Conservation (phyloP, 2,113 vertebrate species). For the Chionomys nivalis region DNA sequence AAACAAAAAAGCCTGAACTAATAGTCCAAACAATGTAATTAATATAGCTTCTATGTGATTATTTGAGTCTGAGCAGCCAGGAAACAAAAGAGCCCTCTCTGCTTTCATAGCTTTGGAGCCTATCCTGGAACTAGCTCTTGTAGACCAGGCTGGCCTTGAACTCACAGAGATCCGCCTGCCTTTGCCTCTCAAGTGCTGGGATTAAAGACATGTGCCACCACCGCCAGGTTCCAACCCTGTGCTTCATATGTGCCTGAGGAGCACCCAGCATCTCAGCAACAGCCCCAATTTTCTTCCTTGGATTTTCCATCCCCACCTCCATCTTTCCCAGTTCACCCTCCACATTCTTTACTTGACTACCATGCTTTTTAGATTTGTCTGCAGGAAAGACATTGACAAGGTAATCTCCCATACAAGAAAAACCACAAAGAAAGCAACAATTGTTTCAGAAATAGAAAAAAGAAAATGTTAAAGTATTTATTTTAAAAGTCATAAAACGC, state of each 20-base stretch:
- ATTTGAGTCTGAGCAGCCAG: too few species aligned
- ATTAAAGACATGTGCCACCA: too few species aligned
- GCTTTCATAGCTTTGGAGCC: too few species aligned
- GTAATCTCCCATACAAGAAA: background rate
- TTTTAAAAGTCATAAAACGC: background rate
- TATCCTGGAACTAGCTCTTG: too few species aligned
- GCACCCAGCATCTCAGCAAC: too few species aligned
- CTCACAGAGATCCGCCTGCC: too few species aligned
- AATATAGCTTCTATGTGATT: too few species aligned
- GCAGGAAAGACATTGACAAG: background rate
- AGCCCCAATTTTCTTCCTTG: background rate
- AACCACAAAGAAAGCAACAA: background rate
- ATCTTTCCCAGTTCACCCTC: background rate
- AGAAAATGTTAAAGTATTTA: background rate
- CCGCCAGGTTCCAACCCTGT: background rate
- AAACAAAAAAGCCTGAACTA: too few species aligned
- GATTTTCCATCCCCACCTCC: background rate
- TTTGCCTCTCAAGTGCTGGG: too few species aligned
- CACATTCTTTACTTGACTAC: background rate
- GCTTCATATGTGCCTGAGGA: background rate
- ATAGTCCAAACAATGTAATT: too few species aligned
- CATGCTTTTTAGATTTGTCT: background rate
- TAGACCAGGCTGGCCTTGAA: too few species aligned
- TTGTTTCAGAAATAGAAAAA: constrained; percentile 27
- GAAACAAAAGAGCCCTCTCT: too few species aligned